A percentile compares a stretch with the other conserved stretches of the same genome.
These are phyloP conservation scores for Pentalonia nigronervosa DNA, from an alignment of 1,140 invertebrate species.

Conservation along the genomic window DNA sequence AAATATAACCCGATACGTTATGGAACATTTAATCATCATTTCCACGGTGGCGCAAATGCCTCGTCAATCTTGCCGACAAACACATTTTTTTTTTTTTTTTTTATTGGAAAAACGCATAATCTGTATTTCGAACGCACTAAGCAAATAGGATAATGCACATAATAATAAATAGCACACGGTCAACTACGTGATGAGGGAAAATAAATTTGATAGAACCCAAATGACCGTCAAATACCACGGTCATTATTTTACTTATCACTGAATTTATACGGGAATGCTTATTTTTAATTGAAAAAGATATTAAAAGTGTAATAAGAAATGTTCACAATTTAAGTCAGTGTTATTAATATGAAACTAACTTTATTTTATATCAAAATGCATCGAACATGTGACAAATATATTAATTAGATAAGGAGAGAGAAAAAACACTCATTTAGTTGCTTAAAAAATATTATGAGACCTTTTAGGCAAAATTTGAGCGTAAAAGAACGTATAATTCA, in stretches of 20 bases:
- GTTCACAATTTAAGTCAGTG: neutral
- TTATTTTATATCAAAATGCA: too few relatives aligned
- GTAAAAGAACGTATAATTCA: neutral
- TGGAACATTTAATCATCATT: slow-evolving; percentile 18
- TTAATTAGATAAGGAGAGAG: neutral
- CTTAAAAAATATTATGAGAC: neutral
- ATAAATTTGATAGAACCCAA: too few relatives aligned
- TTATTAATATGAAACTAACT: neutral
- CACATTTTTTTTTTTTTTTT: too few relatives aligned
- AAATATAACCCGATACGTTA: neutral
- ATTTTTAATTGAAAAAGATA: neutral
- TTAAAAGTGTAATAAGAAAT: neutral
- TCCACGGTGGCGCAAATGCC: neutral
- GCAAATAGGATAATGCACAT: too few relatives aligned
- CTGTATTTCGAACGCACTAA: too few relatives aligned
- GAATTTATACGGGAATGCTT: neutral
- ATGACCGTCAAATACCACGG: neutral
- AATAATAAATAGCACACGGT: too few relatives aligned
- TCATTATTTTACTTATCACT: neutral
- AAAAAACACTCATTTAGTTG: neutral
- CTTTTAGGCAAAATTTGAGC: neutral
- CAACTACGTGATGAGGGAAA: too few relatives aligned
- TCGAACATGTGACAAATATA: neutral
- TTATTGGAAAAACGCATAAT: too few relatives aligned
- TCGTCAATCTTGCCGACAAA: neutral